phyloP scores from a whole-genome alignment of 2,888 invertebrate genomes.

The Parochlus steinenii region DNA sequence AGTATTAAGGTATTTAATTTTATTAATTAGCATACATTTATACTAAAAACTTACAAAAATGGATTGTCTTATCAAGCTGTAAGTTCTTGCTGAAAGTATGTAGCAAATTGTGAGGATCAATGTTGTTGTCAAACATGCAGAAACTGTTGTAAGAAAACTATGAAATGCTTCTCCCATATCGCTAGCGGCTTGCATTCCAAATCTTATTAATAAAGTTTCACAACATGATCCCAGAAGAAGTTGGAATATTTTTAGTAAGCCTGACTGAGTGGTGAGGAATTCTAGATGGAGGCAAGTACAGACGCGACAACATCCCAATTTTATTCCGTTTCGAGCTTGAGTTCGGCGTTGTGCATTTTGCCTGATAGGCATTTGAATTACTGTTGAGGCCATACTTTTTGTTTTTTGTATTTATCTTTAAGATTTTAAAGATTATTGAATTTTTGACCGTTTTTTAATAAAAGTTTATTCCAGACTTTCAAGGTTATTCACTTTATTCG shows the following conservation, averaged over 20 bases:
- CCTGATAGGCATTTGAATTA: too few relatives aligned
- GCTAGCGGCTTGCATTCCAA: constrained; percentile 54
- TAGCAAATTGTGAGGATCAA: constrained; percentile 59
- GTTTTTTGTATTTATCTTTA: too few relatives aligned
- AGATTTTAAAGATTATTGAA: too few relatives aligned
- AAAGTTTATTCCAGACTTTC: too few relatives aligned
- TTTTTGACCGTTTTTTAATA: too few relatives aligned
- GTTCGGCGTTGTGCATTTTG: too few relatives aligned
- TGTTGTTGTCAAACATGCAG: constrained; percentile 64
- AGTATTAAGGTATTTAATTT: neutral
- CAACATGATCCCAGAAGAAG: constrained; percentile 64
- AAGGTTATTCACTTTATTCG: too few relatives aligned
- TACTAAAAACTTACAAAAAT: constrained; percentile 51
- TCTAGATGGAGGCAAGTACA: constrained; percentile 65
- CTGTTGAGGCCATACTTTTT: too few relatives aligned
- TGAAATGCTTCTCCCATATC: constrained; percentile 65
- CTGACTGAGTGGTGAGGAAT: constrained; percentile 54
- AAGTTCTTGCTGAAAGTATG: constrained; percentile 59
- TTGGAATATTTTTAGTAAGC: constrained; percentile 58
- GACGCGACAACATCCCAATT: constrained; percentile 57
- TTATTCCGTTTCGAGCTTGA: constrained; percentile 39
- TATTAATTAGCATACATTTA: neutral
- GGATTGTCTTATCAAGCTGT: constrained; percentile 58
- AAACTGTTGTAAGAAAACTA: constrained; percentile 63
- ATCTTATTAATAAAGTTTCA: constrained; percentile 62